Evolutionary conservation across 1,140 invertebrate genomes (phyloP), one percentile per base, ranked within the genome.

Genomic region (Pectinophora gossypiella): DNA sequence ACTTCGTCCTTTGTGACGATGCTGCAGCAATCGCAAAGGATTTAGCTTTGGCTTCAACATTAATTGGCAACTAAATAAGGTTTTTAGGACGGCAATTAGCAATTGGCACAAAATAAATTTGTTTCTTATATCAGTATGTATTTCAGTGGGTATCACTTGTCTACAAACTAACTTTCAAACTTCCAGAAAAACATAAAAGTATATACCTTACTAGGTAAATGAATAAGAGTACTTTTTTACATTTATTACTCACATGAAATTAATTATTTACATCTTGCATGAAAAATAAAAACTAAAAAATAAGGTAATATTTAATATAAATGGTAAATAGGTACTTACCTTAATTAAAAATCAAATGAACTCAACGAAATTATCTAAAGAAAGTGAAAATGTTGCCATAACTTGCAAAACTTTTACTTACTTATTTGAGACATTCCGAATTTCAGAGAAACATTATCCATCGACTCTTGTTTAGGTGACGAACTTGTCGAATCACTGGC

Each of bases 371-470:
- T 32, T 32, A 32, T 12, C n/a, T 32, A 32, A 32, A 32, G 27
- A 32, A 9, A 32, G n/a, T n/a, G n/a, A 32, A 32, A 32, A 32
- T 32, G 27, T 32, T 32, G n/a, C n/a, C n/a, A n/a, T n/a, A n/a
- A n/a, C n/a, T n/a, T n/a, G n/a, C n/a, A n/a, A n/a, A n/a, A n/a
- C n/a, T 32, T 3, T 12, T 32, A 32, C 79, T 78, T 69, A 83
- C 79, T 72, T 77, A 71, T 62, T 62, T 73, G 49, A 72, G 55
- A 72, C 76, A 81, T 81, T 83, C 79, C 76, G 77, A 74, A 68
- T 69, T 61, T 70, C 66, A 75, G 52, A 62, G 61, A 68, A 64
- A 59, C 71, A 77, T 68, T 61, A 68, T 71, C 73, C 73, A 75
- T 71, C 47, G 64, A 76, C 59, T 13, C 12, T 12, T 6, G 36